These are phyloP conservation scores for Drosophila murphyi DNA, from an alignment of 1,140 invertebrate species.

Conservation along the genomic window DNA sequence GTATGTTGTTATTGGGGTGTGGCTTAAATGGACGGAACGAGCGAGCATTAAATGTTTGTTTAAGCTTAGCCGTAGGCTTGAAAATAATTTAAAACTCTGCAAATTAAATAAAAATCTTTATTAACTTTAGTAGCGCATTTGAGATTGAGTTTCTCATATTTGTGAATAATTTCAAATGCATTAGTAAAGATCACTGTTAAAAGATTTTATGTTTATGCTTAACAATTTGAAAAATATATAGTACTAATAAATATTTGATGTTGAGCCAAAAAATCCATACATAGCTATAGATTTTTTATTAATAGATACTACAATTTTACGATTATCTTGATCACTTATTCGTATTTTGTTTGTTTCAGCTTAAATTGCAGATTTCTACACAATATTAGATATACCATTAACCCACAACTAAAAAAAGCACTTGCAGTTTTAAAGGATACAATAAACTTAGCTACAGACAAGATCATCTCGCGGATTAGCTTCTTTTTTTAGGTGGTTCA, in stretches of 20 bases:
- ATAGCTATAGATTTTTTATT: no score
- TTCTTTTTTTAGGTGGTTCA: not conserved
- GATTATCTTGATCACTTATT: no score
- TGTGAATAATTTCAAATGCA: no score
- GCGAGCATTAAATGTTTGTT: not conserved
- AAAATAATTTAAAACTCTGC: not conserved
- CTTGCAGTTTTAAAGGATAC: slow-evolving; percentile 1
- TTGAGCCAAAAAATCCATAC: no score
- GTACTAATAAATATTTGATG: no score
- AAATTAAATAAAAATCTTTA: not conserved
- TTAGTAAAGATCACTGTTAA: no score
- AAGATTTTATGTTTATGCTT: no score
- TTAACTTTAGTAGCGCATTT: no score
- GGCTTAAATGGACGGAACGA: not conserved
- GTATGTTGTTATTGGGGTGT: not conserved
- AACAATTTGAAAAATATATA: no score
- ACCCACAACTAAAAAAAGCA: not conserved
- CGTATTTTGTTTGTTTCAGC: not conserved
- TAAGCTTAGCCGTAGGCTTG: not conserved
- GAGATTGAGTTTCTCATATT: no score
- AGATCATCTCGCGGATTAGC: slow-evolving; percentile 8
- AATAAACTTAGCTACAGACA: slow-evolving; percentile 8
- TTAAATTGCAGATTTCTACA: not conserved
- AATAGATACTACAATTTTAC: no score
- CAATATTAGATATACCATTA: not conserved